Conservation (phyloP, 2,113 vertebrate genomes). For the Hystrix cristata region DNA sequence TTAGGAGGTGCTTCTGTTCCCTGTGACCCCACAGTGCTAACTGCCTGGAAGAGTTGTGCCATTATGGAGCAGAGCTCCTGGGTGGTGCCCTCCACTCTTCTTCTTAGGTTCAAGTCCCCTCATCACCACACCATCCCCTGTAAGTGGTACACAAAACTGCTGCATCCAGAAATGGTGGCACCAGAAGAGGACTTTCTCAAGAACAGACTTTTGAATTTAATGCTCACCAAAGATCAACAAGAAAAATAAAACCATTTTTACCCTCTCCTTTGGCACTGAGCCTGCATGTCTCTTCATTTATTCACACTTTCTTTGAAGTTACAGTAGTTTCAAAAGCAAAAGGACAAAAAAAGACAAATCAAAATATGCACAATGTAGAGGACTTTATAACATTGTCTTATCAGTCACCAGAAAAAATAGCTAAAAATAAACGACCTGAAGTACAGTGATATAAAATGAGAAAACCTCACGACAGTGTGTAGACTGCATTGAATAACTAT, state of each 20-base stretch:
- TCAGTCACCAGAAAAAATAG: neutral
- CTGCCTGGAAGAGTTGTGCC: neutral
- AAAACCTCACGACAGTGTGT: neutral
- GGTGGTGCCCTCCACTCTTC: neutral
- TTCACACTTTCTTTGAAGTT: conserved; percentile 44
- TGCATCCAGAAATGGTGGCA: neutral
- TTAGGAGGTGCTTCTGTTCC: neutral
- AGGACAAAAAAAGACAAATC: neutral
- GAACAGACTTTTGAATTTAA: neutral
- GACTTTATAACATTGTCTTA: neutral
- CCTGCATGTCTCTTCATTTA: neutral
- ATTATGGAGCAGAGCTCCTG: neutral
- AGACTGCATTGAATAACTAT: neutral
- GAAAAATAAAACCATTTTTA: neutral
- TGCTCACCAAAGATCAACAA: neutral
- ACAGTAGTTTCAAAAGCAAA: conserved; percentile 29
- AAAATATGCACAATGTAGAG: neutral
- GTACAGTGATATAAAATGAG: neutral
- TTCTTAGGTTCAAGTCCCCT: neutral
- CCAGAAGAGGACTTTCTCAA: neutral
- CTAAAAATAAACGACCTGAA: neutral
- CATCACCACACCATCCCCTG: neutral
- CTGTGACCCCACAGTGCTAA: neutral
- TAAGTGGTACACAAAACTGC: no score
- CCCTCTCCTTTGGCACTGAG: neutral